Evolutionary conservation across 1,140 invertebrate genomes (phyloP), one percentile per base, ranked within the genome.

Genomic region (Pseudomyrmex flavicornis): DNA sequence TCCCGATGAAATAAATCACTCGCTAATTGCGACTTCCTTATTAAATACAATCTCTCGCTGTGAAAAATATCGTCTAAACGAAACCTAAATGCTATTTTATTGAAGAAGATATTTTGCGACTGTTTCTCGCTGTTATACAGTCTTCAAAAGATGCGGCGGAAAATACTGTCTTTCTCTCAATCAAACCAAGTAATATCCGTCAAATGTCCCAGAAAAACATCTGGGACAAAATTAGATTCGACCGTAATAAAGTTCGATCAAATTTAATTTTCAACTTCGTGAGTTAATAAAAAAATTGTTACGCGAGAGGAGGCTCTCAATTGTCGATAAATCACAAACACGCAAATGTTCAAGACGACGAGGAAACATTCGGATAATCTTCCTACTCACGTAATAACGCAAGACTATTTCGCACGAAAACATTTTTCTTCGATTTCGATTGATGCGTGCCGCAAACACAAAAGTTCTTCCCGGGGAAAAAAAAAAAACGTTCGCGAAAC

Each of bases 1-100:
- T 15, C 54, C 56, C 76, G 44, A 26, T 48, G 59, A 73, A 48
- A 72, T 72, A 63, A 72, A 84, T 72, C 50, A 50, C 4, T 58
- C 35, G 66, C 5, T 83, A 80, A 80, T 80, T 80, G 68, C 52
- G 56, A 58, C 22, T 52, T 82, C 66, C 59, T 82, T 72, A 73
- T 58, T 82, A 50, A 50, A 82, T 84, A 73, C 56, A 50, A 35
- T 22, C 17, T 63, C 26, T 15, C 22, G 26, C 26, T 35, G 54
- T 59, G 10, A 48, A 69, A 59, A 59, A 48, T 59, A 35, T 35
- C 35, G 35, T 5, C 35, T 26, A 4, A 17, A 46, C 1, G 7
- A 70, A 35, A 35, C 35, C 0, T 5, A 35, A 35, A 35, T 7
- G 35, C 35, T 35, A 35, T 35, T 35, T 35, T 35, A 35, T 7